Evolutionary conservation across 2,797 vertebrate species (phyloP).

Genomic region (Acanthornis magna): DNA sequence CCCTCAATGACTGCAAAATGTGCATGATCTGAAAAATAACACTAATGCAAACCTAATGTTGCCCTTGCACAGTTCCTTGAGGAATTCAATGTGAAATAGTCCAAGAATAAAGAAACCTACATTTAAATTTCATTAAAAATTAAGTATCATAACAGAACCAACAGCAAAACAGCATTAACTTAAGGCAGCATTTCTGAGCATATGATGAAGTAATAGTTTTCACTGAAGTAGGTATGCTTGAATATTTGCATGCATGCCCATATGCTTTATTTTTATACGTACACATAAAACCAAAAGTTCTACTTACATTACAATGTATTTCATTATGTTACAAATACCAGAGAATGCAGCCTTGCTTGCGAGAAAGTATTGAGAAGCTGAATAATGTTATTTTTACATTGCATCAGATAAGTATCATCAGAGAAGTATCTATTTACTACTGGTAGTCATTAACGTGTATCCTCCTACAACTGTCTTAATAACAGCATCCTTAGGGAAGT

Average conservation of each 20-base stretch:
- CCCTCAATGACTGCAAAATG: background rate
- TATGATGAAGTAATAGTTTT: constrained; percentile 35
- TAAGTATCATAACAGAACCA: constrained; percentile 45
- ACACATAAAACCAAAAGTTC: background rate
- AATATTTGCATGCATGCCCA: background rate
- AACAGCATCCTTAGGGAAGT: constrained; percentile 28
- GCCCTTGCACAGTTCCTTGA: constrained; percentile 19
- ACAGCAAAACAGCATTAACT: constrained; percentile 62
- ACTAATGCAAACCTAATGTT: constrained; percentile 41
- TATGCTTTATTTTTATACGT: background rate
- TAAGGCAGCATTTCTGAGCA: constrained; percentile 16
- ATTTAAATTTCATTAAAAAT: constrained; percentile 67
- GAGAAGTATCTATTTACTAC: background rate
- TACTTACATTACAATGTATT: constrained; percentile 22
- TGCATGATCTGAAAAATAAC: constrained; percentile 4
- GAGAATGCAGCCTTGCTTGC: constrained; percentile 1
- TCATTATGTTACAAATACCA: constrained; percentile 28
- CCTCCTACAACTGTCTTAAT: background rate
- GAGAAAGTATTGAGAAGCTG: constrained; percentile 20
- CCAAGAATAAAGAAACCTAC: constrained; percentile 42
- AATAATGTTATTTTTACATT: constrained; percentile 22
- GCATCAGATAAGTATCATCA: background rate
- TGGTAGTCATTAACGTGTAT: background rate
- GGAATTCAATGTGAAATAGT: constrained; percentile 48
- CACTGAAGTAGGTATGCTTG: constrained; percentile 39